Evolutionary conservation across 2,888 invertebrate genomes (phyloP), one percentile per base, ranked within the genome.

Genomic region (Laothoe populi): DNA sequence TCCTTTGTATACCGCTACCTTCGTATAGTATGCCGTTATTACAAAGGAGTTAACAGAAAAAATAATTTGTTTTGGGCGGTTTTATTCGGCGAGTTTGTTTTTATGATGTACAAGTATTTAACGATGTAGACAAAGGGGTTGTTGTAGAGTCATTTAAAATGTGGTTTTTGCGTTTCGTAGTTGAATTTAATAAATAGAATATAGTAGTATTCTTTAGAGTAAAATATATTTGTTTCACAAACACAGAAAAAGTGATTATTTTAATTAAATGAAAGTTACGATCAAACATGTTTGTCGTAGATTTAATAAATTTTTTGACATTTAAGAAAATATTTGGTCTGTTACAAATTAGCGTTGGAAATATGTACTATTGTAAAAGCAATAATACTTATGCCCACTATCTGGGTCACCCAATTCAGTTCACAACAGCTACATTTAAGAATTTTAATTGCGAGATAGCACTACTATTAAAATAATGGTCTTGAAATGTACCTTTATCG

Each of bases 81-180:
- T 53, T 53, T 35, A 31, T 53, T 53, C 11, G 19, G 11, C 4
- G 48, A 48, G 53, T 53, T 35, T 35, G 35, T 53, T 53, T 53
- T 53, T 53, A 53, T 53, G 53, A 53, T 19, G 53, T 24, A 5
- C 46, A 13, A 35, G 53, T 53, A 53, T 53, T 53, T 53, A 53
- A 35, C 19, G 31, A 31, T 19, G 53, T 16, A 53, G 53, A 53
- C 53, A 53, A 35, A 35, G 4, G 31, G 31, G 19, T 16, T 53
- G 53, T 53, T 19, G 16, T 31, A 31, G 31, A 53, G 53, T 53
- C 31, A 35, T 53, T 53, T 19, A 31, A 31, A 31, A 31, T 53
- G 53, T 19, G 53, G 53, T 53, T 35, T 53, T 19, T 53, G 19
- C 53, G 16, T 53, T 53, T 35, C 31, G 19, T 35, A 35, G 31